Evolutionary conservation across 2,888 invertebrate genomes (phyloP).

Genomic region (Hybos culiciformis): DNA sequence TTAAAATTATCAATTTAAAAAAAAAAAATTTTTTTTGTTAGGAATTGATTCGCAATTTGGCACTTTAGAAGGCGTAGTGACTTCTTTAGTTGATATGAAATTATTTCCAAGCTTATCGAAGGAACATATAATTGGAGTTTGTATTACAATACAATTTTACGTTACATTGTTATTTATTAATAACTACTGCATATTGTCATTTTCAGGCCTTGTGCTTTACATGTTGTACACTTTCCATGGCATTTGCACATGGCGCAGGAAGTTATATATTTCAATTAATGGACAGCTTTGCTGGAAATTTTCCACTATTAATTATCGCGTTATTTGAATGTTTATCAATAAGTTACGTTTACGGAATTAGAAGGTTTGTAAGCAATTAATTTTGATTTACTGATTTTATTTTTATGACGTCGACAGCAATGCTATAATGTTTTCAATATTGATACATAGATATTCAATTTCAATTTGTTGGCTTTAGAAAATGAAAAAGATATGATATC

Average conservation of each 20-base stretch:
- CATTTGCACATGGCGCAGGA: slow-evolving; percentile 83
- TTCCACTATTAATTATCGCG: slow-evolving; percentile 82
- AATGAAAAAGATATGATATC: no score
- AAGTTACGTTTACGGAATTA: slow-evolving; percentile 85
- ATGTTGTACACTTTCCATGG: slow-evolving; percentile 77
- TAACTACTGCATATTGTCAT: neutral
- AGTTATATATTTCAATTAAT: slow-evolving; percentile 89
- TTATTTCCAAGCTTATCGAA: slow-evolving; percentile 82
- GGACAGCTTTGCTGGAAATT: slow-evolving; percentile 88
- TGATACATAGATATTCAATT: neutral
- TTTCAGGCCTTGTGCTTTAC: slow-evolving; percentile 49
- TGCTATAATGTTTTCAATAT: neutral
- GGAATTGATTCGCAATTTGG: slow-evolving; percentile 97
- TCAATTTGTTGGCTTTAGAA: neutral
- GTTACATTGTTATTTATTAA: neutral
- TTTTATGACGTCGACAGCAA: no score
- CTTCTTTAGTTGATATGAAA: slow-evolving; percentile 90
- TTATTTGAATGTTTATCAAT: slow-evolving; percentile 86
- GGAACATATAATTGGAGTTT: slow-evolving; percentile 67
- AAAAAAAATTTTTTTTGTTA: no score
- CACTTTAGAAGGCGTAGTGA: slow-evolving; percentile 88
- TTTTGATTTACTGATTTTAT: neutral
- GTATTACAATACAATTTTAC: slow-evolving; percentile 2
- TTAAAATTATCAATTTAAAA: no score
- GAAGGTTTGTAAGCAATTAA: slow-evolving; percentile 61